phyloP scores from a whole-genome alignment of 2,888 invertebrate genomes.

The Sialis lutaria region DNA sequence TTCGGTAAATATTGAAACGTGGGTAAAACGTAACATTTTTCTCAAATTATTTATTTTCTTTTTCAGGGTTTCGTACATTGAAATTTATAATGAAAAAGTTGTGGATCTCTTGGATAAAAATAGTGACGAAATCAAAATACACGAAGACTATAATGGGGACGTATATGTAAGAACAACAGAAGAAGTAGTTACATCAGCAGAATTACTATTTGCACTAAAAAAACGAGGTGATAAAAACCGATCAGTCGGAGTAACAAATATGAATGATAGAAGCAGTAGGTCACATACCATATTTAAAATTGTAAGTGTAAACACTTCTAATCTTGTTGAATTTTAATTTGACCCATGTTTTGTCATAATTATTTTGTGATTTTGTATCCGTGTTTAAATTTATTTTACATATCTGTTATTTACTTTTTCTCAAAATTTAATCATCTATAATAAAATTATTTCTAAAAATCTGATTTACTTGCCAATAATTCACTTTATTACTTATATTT shows the following conservation, averaged over 20 bases:
- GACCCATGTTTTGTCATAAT: too few species aligned
- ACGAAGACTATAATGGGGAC: constrained; percentile 41
- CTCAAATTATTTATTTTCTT: background rate
- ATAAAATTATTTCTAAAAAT: too few species aligned
- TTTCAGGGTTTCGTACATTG: constrained; percentile 64
- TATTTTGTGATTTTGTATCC: too few species aligned
- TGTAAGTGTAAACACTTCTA: constrained; percentile 32
- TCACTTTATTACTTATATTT: too few species aligned
- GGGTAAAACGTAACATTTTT: background rate
- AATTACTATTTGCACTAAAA: constrained; percentile 41
- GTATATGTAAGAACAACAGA: constrained; percentile 48
- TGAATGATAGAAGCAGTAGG: constrained; percentile 78
- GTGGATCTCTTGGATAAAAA: constrained; percentile 52
- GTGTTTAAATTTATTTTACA: too few species aligned
- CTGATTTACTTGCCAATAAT: too few species aligned
- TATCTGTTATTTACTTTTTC: too few species aligned
- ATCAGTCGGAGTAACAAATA: constrained; percentile 62
- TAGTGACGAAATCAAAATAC: constrained; percentile 41
- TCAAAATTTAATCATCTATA: too few species aligned
- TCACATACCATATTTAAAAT: constrained; percentile 81
- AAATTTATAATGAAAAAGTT: constrained; percentile 77
- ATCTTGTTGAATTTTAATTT: background rate
- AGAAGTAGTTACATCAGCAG: constrained; percentile 40
- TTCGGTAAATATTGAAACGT: constrained; percentile 29
- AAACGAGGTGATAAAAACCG: constrained; percentile 47